Evolutionary conservation across 2,888 invertebrate species (phyloP), one percentile per base, ranked within the genome.

Genomic region (Chydorus sphaericus): DNA sequence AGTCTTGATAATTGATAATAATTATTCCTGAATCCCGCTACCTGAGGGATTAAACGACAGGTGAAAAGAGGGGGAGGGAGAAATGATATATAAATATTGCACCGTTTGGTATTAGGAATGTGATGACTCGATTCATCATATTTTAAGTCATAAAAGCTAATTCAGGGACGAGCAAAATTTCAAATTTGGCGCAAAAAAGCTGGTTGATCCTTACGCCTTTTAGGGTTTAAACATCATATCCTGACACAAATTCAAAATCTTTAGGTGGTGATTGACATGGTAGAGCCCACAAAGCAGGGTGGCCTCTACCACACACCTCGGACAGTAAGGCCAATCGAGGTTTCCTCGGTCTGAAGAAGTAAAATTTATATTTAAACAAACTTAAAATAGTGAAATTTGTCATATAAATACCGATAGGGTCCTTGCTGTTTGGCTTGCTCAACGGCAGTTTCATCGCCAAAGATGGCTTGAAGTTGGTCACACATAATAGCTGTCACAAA

Each of bases 401-500:
- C 20, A 48, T 6, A n/a, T 7, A 18, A 4, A 16, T 30, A 50
- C 50, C 54, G 39, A 48, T 44, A 54, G 7, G 57, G 48, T 59
- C 49, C 65, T 59, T 62, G 72, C 16, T 53, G 52, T 31, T 57
- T 57, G 71, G 85, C 76, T 63, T 84, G 81, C 67, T 90, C 88
- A 1, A 88, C 79, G 1, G 83, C 82, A 20, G 88, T 90, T 70
- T 89, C 87, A 66, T 90, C 89, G 57, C 80, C 79, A 60, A 87
- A 76, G 63, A 90, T 85, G 8, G 86, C 85, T 67, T 85, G 83
- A 61, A 90, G 73, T 71, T 90, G 86, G 73, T 89, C 89, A 62
- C 85, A 81, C 70, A 90, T 79, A 60, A 92, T 88, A 39, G 86
- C 87, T 57, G 84, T 75, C 16, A 89, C 89, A 70, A 91, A 91